Evolutionary conservation across 1,140 invertebrate species (phyloP).

Genomic region (Hyles euphorbiae): DNA sequence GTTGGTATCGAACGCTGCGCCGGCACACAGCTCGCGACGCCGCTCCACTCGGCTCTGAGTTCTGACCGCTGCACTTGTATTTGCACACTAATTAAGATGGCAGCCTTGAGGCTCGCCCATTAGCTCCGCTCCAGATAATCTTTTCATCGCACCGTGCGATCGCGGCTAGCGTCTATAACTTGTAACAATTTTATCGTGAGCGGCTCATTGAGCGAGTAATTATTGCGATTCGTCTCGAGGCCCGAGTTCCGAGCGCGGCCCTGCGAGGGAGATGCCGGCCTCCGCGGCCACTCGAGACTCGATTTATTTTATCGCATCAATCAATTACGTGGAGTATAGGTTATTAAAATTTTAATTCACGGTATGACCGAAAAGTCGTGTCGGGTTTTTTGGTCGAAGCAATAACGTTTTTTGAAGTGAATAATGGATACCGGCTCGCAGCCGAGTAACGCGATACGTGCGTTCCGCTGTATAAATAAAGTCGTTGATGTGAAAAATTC

Average conservation of each 20-base stretch:
- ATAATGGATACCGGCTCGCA: constrained; percentile 44
- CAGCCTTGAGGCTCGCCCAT: too few relatives aligned
- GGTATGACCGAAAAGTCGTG: constrained; percentile 29
- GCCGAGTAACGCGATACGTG: constrained; percentile 56
- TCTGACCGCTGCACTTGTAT: too few relatives aligned
- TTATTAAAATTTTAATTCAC: constrained; percentile 57
- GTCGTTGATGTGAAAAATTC: constrained; percentile 62
- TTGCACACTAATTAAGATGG: too few relatives aligned
- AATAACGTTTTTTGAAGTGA: constrained; percentile 59
- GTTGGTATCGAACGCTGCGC: too few relatives aligned
- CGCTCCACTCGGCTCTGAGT: too few relatives aligned
- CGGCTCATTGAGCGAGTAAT: constrained; percentile 24
- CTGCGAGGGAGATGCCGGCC: constrained; percentile 22
- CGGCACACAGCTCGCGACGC: too few relatives aligned
- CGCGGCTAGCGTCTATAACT: too few relatives aligned
- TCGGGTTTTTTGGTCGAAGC: constrained; percentile 32
- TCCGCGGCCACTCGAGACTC: constrained; percentile 20
- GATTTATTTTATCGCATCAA: constrained; percentile 62
- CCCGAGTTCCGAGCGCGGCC: constrained; percentile 4
- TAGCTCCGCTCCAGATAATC: too few relatives aligned
- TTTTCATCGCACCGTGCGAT: too few relatives aligned
- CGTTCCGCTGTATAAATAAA: constrained; percentile 60
- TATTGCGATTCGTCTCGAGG: constrained; percentile 37
- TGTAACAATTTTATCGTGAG: constrained; percentile 4
- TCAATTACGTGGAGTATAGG: constrained; percentile 50